phyloP scores from a whole-genome alignment of 2,888 invertebrate genomes.

The Nowickia ferox region DNA sequence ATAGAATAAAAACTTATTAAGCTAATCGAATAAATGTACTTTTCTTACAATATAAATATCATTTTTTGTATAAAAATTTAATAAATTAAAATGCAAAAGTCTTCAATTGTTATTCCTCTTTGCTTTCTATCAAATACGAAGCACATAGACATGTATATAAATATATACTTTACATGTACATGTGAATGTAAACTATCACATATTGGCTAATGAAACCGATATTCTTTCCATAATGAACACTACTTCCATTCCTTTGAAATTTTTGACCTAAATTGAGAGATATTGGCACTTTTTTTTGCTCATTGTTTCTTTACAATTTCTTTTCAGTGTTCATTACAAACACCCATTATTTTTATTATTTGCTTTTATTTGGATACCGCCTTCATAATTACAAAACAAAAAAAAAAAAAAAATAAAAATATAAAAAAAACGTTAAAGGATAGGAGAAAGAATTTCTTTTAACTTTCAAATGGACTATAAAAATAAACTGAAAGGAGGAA shows the following conservation, averaged over 20 bases:
- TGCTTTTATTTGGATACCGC: constrained; percentile 45
- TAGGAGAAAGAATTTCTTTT: constrained; percentile 31
- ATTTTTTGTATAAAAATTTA: not conserved
- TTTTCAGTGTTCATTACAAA: constrained; percentile 44
- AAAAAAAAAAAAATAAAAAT: not conserved
- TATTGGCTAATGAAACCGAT: not conserved
- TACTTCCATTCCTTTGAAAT: constrained; percentile 35
- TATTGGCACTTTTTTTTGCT: constrained; percentile 23
- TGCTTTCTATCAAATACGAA: not conserved
- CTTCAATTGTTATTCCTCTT: not conserved
- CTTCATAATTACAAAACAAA: constrained; percentile 64
- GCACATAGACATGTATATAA: not conserved
- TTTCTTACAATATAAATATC: not conserved
- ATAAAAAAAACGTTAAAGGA: not conserved
- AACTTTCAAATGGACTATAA: constrained; percentile 43
- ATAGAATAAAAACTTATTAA: too few species aligned
- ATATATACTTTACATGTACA: not conserved
- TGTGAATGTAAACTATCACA: not conserved
- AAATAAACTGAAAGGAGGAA: constrained; percentile 29
- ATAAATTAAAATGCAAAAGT: not conserved
- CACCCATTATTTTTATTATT: constrained; percentile 37
- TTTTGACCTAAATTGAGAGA: constrained; percentile 47
- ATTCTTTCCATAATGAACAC: constrained; percentile 5
- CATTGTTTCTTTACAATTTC: constrained; percentile 1
- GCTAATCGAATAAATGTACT: too few species aligned